Base-by-base conservation (phyloP, 2,113 vertebrate species). In the Himantopus leucocephalus region DNA sequence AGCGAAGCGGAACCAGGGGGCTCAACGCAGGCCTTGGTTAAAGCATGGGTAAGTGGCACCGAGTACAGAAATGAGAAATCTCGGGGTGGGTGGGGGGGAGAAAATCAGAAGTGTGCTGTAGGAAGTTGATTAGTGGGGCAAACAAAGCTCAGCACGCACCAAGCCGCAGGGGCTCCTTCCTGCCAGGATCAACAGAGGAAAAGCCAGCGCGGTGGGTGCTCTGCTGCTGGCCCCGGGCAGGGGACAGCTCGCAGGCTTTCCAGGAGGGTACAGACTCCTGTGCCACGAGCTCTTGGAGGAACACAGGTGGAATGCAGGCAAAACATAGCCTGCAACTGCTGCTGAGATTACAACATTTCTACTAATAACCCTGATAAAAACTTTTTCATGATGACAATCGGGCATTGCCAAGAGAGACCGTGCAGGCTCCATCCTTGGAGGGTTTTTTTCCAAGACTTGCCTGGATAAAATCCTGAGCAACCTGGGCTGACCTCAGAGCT, bases 211-310 rank as follows among this genome's bases (percentile, higher is more conserved):
- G 24, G 35, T 5, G 24, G 35, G 56, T 60, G 32, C 50, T 73
- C 45, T 73, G 59, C 48, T 91, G 53, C 50, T 0, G 0, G n/a
- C 24, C 5, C 3, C 32, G n/a, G 43, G 48, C 39, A 47, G 43
- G 53, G 17, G 13, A 89, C 8, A 26, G 20, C 30, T 23, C 1
- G 0, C 21, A 48, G 50, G 19, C 27, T 73, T 80, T 37, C 32
- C 50, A 41, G 58, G 34, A 96, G 37, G 5, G 9, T 37, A 48
- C 3, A 12, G 30, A 59, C 21, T 53, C 41, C 21, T 16, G 18
- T 12, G 11, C 27, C 37, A 45, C 5, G 14, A 86, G 9, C 34
- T 89, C 47, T 64, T 70, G 22, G 16, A 71, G 14, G 17, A 80
- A 72, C 1, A 2, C 2, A 84, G 37, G 47, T 20, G 12, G 17